Percentiles rank a stretch among this genome's conserved stretches.
Conservation (phyloP, 2,113 vertebrate species). For the Daubentonia madagascariensis region DNA sequence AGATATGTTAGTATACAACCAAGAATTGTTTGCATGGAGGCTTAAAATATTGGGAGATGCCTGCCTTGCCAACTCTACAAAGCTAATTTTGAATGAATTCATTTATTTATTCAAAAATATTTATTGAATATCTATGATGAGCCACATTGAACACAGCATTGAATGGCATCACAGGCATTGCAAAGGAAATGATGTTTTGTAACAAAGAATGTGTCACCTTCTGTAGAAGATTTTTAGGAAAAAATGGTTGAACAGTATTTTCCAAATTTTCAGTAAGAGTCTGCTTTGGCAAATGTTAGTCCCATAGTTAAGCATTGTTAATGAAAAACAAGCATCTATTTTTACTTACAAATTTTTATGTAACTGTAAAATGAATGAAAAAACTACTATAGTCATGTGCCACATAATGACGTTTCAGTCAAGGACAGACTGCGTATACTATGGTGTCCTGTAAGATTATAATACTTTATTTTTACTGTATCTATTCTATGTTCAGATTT, state of each 20-base stretch:
- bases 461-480: background rate
- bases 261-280: constrained; percentile 30
- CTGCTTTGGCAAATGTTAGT: constrained; percentile 27
- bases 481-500: background rate
- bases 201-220: constrained; percentile 20
- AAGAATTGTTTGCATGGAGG: background rate
- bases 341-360: constrained; percentile 34
- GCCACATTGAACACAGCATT: background rate
- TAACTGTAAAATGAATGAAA: background rate
- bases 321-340: background rate
- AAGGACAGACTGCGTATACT: background rate
- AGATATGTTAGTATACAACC: background rate
- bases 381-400: background rate
- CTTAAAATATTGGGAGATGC: constrained; percentile 19
- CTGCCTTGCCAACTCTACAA: background rate
- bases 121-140: background rate
- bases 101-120: constrained; percentile 27
- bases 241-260: constrained; percentile 2
- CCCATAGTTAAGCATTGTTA: background rate
- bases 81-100: background rate
- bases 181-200: constrained; percentile 35
- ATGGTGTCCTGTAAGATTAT: background rate
- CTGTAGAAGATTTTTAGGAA: constrained; percentile 32
- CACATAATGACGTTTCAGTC: background rate
- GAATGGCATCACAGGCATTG: background rate